These are phyloP conservation scores for Notoglanidium macrostoma DNA, from an alignment of 2,797 vertebrate species.

Conservation along the genomic window DNA sequence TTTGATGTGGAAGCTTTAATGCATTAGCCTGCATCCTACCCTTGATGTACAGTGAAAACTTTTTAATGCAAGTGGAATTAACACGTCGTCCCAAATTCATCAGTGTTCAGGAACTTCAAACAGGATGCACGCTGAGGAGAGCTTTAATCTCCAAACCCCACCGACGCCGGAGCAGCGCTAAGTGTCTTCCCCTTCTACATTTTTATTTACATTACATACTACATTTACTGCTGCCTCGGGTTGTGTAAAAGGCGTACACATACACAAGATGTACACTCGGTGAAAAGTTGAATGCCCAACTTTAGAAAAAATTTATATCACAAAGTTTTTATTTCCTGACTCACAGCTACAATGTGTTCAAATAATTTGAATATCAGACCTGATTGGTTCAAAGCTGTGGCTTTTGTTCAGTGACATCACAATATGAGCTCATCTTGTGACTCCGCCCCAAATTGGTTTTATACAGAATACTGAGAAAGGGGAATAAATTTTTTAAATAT, in stretches of 20 bases:
- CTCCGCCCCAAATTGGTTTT: neutral
- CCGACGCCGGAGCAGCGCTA: neutral
- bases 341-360: neutral
- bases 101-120: constrained; percentile 48
- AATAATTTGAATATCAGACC: constrained; percentile 4
- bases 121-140: constrained; percentile 23
- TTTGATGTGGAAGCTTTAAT: constrained; percentile 43
- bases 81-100: constrained; percentile 45
- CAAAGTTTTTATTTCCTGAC: neutral
- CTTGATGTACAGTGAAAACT: constrained; percentile 40
- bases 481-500: neutral
- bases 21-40: constrained; percentile 30
- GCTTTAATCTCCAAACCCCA: constrained; percentile 46
- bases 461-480: neutral
- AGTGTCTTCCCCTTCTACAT: constrained; percentile 33
- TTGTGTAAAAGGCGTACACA: neutral
- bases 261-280: neutral
- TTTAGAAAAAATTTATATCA: neutral
- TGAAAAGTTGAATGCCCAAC: neutral
- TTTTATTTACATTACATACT: constrained; percentile 54
- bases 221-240: constrained; percentile 35
- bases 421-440: neutral
- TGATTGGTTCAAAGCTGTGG: neutral
- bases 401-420: neutral
- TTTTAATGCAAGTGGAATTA: constrained; percentile 48